Percentiles rank a stretch among this genome's conserved stretches.
phyloP scores from a whole-genome alignment of 35 echinoderm and acorn worm genomes.

The Lytechinus pictus region DNA sequence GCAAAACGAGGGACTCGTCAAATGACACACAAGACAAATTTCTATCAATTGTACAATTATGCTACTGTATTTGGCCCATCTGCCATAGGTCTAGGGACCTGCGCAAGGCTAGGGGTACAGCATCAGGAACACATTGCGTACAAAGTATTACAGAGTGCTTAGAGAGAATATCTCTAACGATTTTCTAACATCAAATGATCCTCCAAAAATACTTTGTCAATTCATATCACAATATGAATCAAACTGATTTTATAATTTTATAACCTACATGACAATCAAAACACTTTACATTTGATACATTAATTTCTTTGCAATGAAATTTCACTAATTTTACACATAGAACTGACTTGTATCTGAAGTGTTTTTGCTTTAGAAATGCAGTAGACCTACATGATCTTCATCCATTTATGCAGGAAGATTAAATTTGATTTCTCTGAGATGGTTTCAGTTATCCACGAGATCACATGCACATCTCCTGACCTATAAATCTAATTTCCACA shows the following conservation, averaged over 20 bases:
- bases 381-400: background rate
- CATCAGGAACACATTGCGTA: background rate
- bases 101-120: background rate
- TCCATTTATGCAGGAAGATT: background rate
- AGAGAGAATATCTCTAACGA: background rate
- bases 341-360: background rate
- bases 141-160: background rate
- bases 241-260: too few species aligned
- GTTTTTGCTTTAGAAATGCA: background rate
- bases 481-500: constrained; percentile 14
- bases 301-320: background rate
- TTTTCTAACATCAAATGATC: background rate
- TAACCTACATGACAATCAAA: too few species aligned
- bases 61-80: background rate
- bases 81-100: background rate
- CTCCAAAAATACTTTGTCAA: background rate
- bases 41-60: constrained; percentile 13
- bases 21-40: background rate
- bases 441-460: background rate
- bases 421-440: background rate
- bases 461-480: background rate
- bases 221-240: too few species aligned
- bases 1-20: background rate
- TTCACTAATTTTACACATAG: background rate
- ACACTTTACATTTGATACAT: background rate